Base-by-base conservation (phyloP, 2,113 vertebrate genomes). In the Tragelaphus imberbis region DNA sequence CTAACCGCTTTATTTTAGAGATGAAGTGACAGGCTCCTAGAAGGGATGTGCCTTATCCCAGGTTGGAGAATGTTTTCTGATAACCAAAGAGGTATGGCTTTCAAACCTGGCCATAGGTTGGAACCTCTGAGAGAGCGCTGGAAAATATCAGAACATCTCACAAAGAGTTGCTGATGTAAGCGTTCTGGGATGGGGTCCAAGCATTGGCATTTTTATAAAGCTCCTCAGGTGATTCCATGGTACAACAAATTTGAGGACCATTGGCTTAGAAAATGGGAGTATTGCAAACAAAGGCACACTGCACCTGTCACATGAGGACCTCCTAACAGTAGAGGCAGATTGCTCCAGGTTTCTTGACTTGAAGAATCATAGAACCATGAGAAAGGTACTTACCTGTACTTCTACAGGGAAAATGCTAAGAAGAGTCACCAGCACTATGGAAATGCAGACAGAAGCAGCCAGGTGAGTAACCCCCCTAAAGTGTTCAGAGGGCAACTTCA, bases 1-100 rank as follows among this genome's bases (percentile, higher is more conserved):
- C 58, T 14, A 12, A 68, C 40, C 30, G 33, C n/a, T 97, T 96
- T 94, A 81, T 93, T 93, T 91, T 77, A 88, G 55, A 81, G 58
- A 44, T 56, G 1, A 56, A 47, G 49, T 77, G 59, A 65, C 63
- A 36, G 25, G 61, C 30, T 59, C 47, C 6, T 40, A 4, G 7
- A 85, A 16, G 25, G 36, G 1, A 47, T 27, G 8, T 63, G 51
- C 55, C 44, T 63, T 56, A 27, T 1, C 4, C 89, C 71, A 68
- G 36, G 55, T n/a, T 81, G 15, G 9, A 49, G 86, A 93, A 53
- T 8, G 28, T 44, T 96, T 95, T 89, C 51, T 49, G 53, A 27
- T 92, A 90, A 55, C 27, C 86, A 75, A 49, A 56, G 47, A 91
- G 56, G 49, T 27, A 30, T 7, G 5, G 7, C 55, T 95, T 96